Evolutionary conservation across 2,797 vertebrate species (phyloP), one percentile per base, ranked within the genome.

Genomic region (Hafferia zeledoni): DNA sequence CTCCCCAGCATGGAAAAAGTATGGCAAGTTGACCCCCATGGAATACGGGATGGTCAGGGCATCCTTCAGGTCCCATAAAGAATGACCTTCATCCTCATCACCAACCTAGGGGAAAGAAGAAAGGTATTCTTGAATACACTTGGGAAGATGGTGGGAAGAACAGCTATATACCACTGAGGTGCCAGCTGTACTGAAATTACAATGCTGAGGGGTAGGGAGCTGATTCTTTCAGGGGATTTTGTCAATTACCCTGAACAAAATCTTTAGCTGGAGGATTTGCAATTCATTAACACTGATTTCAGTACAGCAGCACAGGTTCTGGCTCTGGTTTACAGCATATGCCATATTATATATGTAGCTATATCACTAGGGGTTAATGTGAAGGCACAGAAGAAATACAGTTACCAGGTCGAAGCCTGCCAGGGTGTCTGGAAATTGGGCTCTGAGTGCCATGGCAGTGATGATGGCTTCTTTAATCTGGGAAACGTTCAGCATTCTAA

Each of bases 1-100:
- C 95, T 99, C 99, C 68, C 99, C 99, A 41, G 99, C 99, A 8
- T 99, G 99, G 95, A 99, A 99, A 85, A 99, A 99, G 96, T 98
- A 99, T 0, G 99, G 98, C 76, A 99, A 97, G 4, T 92, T 57
- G 67, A 98, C 35, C 3, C 98, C 98, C 74, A 37, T 93, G 33
- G 97, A 89, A 61, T 74, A 93, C 2, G 99, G 99, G 67, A 99
- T 91, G 20, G 95, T 98, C 94, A 99, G 94, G 49, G 97, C 98
- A 9, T 99, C 98, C 93, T 95, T 98, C 93, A 99, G 98, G 46
- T 99, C 97, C 97, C 98, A 99, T 50, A 99, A 94, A 17, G 99
- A 97, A 69, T 97, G 94, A 59, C 99, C 99, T 6, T 59, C 94
- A 70, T 99, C 99, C 96, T 99, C 99, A 33, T 96, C 97, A 23